Conservation (phyloP, 2,113 vertebrate species). For the Brachirus orientalis region DNA sequence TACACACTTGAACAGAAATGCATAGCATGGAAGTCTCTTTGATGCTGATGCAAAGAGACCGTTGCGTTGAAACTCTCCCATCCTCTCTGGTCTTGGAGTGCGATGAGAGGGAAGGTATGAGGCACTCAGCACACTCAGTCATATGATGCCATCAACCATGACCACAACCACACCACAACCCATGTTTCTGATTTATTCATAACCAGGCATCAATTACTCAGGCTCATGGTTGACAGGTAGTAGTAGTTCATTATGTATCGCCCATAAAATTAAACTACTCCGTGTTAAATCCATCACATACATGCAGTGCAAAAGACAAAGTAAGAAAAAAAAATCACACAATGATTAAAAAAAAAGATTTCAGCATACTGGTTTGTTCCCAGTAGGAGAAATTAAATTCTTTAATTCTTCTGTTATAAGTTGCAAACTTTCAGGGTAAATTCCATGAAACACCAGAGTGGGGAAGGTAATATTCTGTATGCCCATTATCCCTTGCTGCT, state of each 20-base stretch:
- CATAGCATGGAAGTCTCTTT: constrained; percentile 43
- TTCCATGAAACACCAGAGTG: too few species aligned
- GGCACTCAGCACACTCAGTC: constrained; percentile 30
- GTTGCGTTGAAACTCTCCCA: constrained; percentile 66
- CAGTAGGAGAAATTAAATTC: too few species aligned
- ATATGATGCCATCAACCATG: constrained; percentile 57
- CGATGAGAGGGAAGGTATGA: constrained; percentile 27
- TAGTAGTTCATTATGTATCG: constrained; percentile 34
- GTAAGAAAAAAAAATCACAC: constrained; percentile 9
- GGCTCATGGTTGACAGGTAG: constrained; percentile 56
- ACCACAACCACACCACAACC: constrained; percentile 27
- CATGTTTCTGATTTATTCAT: constrained; percentile 72
- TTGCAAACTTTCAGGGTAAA: too few species aligned
- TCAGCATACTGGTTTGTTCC: too few species aligned
- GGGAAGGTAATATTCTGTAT: too few species aligned
- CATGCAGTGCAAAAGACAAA: constrained; percentile 3
- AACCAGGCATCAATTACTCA: constrained; percentile 70
- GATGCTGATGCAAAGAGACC: constrained; percentile 72
- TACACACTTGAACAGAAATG: constrained; percentile 38
- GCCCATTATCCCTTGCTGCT: too few species aligned
- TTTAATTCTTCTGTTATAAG: too few species aligned
- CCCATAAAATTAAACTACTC: background rate
- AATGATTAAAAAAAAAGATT: constrained; percentile 1
- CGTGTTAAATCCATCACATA: too few species aligned
- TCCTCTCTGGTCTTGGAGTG: constrained; percentile 35